phyloP scores from a whole-genome alignment of 2,113 vertebrate genomes.

The Pluvialis apricaria region DNA sequence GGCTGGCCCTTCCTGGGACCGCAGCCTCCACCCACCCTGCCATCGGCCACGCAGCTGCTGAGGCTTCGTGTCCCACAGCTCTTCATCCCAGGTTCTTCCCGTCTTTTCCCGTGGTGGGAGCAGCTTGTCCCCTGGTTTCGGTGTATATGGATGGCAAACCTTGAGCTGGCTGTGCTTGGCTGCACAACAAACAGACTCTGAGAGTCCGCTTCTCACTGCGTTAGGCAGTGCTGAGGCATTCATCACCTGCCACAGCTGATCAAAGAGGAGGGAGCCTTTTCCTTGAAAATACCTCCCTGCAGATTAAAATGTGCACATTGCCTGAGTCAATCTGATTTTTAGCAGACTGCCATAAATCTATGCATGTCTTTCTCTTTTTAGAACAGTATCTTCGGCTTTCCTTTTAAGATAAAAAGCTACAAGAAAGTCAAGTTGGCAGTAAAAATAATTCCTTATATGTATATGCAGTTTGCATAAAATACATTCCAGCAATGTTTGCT shows the following conservation, averaged over 20 bases:
- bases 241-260: not conserved
- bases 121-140: not conserved
- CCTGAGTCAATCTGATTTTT: not conserved
- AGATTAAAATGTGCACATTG: not conserved
- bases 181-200: rapidly evolving
- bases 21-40: not conserved
- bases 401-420: slow-evolving; percentile 22
- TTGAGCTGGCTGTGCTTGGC: not conserved
- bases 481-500: not conserved
- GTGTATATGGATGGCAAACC: rapidly evolving
- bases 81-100: not conserved
- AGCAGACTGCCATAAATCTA: not conserved
- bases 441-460: not conserved
- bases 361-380: not conserved
- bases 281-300: not conserved
- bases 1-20: not conserved
- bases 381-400: not conserved
- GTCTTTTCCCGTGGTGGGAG: rapidly evolving
- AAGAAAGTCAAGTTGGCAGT: not conserved
- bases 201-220: not conserved
- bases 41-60: rapidly evolving
- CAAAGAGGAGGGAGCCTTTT: not conserved
- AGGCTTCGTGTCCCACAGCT: not conserved
- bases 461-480: not conserved
- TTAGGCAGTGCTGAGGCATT: not conserved